A percentile compares a stretch with the other conserved stretches of the same genome.
Conservation (phyloP, 2,797 vertebrate species). For the Tympanoctomys barrerae region DNA sequence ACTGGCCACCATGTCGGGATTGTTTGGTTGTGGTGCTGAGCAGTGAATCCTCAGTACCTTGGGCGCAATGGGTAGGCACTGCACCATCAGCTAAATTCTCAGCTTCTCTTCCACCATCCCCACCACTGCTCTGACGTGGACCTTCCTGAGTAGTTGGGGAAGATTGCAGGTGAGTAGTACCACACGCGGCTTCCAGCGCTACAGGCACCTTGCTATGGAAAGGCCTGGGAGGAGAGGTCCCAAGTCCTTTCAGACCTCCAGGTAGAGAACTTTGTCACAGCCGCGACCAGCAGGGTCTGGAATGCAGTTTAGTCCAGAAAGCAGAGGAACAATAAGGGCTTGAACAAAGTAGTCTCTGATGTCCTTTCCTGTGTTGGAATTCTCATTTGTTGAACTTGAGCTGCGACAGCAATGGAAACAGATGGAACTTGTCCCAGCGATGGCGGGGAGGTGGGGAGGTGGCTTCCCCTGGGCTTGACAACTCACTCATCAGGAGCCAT, state of each 20-base stretch:
- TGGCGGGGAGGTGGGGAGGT: neutral
- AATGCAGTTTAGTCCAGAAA: neutral
- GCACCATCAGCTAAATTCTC: neutral
- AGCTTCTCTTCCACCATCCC: neutral
- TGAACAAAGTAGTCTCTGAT: neutral
- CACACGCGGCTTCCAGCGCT: neutral
- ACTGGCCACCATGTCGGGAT: neutral
- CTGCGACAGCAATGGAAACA: neutral
- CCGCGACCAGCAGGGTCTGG: neutral
- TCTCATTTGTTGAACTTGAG: neutral
- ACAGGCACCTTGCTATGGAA: neutral
- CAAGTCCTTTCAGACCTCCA: neutral
- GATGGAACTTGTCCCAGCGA: no score
- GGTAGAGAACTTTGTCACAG: neutral
- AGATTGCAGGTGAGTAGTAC: neutral
- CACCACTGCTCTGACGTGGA: neutral
- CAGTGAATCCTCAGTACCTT: neutral
- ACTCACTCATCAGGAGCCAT: neutral
- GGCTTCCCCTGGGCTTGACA: neutral
- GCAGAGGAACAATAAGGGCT: no score
- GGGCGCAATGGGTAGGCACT: neutral
- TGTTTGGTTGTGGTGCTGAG: neutral
- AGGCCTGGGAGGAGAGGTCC: neutral
- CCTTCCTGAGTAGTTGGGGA: neutral
- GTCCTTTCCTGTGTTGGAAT: neutral